These are phyloP conservation scores for Catocala fraxini DNA, from an alignment of 2,888 invertebrate species.

Conservation along the genomic window DNA sequence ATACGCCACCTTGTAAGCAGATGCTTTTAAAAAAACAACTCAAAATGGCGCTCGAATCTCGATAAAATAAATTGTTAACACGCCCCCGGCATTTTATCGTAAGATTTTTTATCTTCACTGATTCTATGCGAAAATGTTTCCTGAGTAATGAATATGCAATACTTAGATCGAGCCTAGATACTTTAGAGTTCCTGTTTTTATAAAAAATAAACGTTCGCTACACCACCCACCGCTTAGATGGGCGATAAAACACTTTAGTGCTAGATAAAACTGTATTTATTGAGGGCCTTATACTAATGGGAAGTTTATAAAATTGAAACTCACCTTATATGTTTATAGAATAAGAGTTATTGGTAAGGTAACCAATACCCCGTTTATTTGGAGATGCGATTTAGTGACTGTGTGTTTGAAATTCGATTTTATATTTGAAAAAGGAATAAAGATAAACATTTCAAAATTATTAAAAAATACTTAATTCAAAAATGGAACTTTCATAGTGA, in stretches of 20 bases:
- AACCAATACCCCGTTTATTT: constrained; percentile 73
- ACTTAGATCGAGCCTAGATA: constrained; percentile 75
- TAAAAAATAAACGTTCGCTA: constrained; percentile 59
- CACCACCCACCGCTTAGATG: constrained; percentile 67
- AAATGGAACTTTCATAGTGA: neutral
- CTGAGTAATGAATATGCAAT: constrained; percentile 70
- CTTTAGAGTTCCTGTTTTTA: constrained; percentile 66
- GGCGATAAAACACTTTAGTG: constrained; percentile 50
- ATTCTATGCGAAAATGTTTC: constrained; percentile 72
- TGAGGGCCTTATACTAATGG: constrained; percentile 42
- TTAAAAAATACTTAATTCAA: neutral
- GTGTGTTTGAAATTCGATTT: constrained; percentile 29
- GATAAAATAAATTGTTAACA: constrained; percentile 78
- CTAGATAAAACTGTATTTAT: constrained; percentile 52
- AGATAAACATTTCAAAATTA: neutral
- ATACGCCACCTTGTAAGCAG: constrained; percentile 78
- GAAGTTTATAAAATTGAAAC: constrained; percentile 51
- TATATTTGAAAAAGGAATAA: neutral
- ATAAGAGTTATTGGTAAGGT: constrained; percentile 64
- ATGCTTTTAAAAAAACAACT: constrained; percentile 59
- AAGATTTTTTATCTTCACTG: constrained; percentile 73
- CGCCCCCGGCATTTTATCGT: constrained; percentile 72
- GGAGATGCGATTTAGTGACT: constrained; percentile 58
- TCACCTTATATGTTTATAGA: constrained; percentile 64
- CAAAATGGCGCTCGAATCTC: constrained; percentile 66